phyloP scores from a whole-genome alignment of 2,113 vertebrate genomes.

The Alethe castanea region DNA sequence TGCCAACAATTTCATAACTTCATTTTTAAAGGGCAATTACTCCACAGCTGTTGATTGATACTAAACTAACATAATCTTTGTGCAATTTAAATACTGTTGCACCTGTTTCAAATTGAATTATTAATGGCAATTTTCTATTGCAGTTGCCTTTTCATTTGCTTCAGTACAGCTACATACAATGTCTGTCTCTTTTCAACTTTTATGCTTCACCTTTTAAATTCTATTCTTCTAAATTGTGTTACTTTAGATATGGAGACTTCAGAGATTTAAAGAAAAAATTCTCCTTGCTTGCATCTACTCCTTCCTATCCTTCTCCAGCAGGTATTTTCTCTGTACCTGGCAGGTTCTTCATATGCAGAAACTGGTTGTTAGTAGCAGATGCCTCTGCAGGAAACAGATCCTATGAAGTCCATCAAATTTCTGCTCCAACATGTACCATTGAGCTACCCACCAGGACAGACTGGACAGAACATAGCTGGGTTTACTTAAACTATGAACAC shows the following conservation, averaged over 20 bases:
- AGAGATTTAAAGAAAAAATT: neutral
- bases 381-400: neutral
- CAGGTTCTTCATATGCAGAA: neutral
- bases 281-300: neutral
- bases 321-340: neutral
- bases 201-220: neutral
- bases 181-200: neutral
- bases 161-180: neutral
- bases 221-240: neutral
- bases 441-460: neutral
- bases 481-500: neutral
- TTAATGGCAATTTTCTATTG: neutral
- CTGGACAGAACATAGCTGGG: neutral
- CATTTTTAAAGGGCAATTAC: slow-evolving; percentile 61
- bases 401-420: neutral
- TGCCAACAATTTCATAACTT: slow-evolving; percentile 38
- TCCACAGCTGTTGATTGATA: slow-evolving; percentile 53
- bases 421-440: neutral
- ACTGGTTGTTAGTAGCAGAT: neutral
- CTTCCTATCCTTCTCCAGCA: neutral
- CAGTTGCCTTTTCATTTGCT: neutral
- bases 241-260: neutral
- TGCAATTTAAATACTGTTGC: slow-evolving; percentile 32
- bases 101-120: slow-evolving; percentile 45
- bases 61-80: slow-evolving; percentile 8